A percentile compares a stretch with the other conserved stretches of the same genome.
Conservation (phyloP, 1,140 invertebrate species). For the Cydia pomonella region DNA sequence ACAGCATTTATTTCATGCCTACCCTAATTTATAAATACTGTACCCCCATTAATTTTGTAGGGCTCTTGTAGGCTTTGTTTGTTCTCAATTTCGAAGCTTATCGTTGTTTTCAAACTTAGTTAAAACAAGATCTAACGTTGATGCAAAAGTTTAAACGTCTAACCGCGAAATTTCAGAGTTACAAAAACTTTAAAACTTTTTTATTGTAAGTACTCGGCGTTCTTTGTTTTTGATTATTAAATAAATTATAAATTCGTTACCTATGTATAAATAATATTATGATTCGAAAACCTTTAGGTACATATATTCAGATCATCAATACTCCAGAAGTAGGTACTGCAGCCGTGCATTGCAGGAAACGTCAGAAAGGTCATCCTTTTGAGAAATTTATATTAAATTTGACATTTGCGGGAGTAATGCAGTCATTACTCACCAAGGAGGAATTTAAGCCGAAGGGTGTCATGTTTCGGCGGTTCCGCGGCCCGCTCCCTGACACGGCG, state of each 20-base stretch:
- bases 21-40: background rate
- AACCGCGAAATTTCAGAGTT: slow-evolving; percentile 8
- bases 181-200: background rate
- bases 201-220: background rate
- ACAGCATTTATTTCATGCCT: background rate
- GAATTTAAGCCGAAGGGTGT: no score
- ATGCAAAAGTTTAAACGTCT: background rate
- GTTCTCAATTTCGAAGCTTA: background rate
- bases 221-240: background rate
- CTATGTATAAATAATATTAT: no score
- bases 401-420: no score
- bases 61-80: background rate
- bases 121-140: background rate
- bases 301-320: no score
- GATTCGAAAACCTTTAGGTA: no score
- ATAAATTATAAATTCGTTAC: background rate
- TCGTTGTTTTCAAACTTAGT: slow-evolving; percentile 2
- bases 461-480: no score
- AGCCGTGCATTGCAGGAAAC: no score
- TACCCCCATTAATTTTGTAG: background rate
- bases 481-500: no score
- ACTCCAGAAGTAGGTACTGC: no score
- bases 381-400: no score
- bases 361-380: no score
- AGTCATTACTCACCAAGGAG: no score